These are phyloP conservation scores for Halcyon chelicuti DNA, from an alignment of 2,797 vertebrate genomes.

Conservation along the genomic window DNA sequence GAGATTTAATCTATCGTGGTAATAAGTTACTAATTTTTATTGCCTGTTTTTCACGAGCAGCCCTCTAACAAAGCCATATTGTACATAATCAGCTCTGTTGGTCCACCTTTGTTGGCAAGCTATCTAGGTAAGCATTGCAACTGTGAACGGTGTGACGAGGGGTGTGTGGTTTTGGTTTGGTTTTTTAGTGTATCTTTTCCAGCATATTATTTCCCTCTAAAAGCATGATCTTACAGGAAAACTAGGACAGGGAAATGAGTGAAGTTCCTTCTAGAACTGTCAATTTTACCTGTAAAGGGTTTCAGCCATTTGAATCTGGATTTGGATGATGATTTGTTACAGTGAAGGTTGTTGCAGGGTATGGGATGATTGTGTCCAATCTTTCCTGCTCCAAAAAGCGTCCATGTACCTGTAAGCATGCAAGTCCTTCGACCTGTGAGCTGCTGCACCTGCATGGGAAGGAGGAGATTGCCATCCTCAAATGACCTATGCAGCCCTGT, in stretches of 20 bases:
- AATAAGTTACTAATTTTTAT: constrained; percentile 62
- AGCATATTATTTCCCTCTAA: not conserved
- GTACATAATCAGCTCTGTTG: not conserved
- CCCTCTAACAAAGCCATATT: constrained; percentile 23
- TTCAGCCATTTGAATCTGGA: not conserved
- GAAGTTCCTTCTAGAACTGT: not conserved
- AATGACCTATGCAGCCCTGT: not conserved
- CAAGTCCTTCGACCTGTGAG: not conserved
- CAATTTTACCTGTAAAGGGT: not conserved
- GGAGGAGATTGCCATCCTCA: not conserved
- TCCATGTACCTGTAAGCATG: fast-evolving
- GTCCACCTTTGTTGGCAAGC: not conserved
- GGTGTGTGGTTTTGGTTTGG: not conserved
- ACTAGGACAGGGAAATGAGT: not conserved
- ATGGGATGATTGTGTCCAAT: not conserved
- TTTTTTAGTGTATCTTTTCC: not conserved
- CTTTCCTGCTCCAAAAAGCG: not conserved
- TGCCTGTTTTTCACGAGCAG: constrained; percentile 22
- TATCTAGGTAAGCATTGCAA: not conserved
- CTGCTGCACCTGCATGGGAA: not conserved
- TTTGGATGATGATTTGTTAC: not conserved
- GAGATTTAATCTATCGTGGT: not conserved
- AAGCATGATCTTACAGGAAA: not conserved
- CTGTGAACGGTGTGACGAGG: not conserved
- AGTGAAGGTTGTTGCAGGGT: not conserved